Evolutionary conservation across 1,140 invertebrate species (phyloP).

Genomic region (Drosophila burlai): DNA sequence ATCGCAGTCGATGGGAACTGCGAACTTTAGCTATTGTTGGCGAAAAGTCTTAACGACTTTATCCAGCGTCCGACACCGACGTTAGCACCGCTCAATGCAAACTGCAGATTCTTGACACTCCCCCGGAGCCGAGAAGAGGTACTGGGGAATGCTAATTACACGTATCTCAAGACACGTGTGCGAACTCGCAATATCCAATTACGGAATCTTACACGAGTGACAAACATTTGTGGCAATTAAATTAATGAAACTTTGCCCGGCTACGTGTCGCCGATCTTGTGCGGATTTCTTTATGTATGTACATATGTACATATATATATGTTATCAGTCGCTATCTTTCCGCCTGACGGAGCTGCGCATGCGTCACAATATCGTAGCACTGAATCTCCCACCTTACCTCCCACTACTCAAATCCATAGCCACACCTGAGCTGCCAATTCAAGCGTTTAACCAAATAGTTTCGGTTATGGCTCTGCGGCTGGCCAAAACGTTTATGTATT

Average conservation of each 20-base stretch:
- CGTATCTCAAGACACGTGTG: conserved; percentile 59
- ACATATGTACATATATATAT: not conserved
- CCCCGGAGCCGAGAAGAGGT: not conserved
- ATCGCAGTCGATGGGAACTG: conserved; percentile 45
- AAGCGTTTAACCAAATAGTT: conserved; percentile 64
- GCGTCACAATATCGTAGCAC: conserved; percentile 33
- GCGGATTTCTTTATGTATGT: conserved; percentile 12
- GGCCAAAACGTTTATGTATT: conserved; percentile 61
- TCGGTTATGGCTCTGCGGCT: conserved; percentile 36
- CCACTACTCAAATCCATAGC: conserved; percentile 2
- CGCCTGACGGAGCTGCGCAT: conserved; percentile 52
- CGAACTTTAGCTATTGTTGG: conserved; percentile 45
- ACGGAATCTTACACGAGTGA: conserved; percentile 58
- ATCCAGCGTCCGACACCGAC: conserved; percentile 36
- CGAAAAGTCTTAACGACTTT: conserved; percentile 49
- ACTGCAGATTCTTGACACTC: conserved; percentile 42
- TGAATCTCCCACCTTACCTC: not conserved
- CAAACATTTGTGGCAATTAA: conserved; percentile 78
- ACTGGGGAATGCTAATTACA: conserved; percentile 54
- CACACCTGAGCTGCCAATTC: conserved; percentile 45
- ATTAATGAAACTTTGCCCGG: conserved; percentile 53
- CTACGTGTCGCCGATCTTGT: conserved; percentile 61
- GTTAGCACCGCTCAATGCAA: conserved; percentile 40
- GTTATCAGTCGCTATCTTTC: conserved; percentile 56
- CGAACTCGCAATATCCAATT: conserved; percentile 69